Evolutionary conservation across 2,888 invertebrate species (phyloP), one percentile per base, ranked within the genome.

Genomic region (Bimastos eiseni): DNA sequence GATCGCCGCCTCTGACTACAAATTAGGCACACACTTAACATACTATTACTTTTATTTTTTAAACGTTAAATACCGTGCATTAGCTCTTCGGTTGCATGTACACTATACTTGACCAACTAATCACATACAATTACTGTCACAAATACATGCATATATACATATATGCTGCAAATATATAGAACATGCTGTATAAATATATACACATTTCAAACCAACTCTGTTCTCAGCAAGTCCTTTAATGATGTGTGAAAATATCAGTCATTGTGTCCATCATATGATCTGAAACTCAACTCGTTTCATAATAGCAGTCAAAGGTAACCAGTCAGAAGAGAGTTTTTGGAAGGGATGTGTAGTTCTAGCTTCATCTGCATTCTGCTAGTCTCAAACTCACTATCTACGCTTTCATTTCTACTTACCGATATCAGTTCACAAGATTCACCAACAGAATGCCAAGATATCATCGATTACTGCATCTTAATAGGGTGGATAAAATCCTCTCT

Each of bases 391-490:
- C 70, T 13, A 70, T 70, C 70, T 70, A 70, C 11, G 6, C 70
- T 70, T 70, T n/a, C n/a, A 70, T 8, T 11, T 30, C 30, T 70
- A 70, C 70, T 30, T 70, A 55, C 2, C 24, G 21, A 70, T n/a
- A 49, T 70, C 11, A n/a, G n/a, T 70, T 70, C 70, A 30, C 70
- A 70, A 70, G 70, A 70, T 70, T 70, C n/a, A 70, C n/a, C 30
- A 70, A 70, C 30, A 30, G n/a, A 70, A 70, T 30, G 70, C 70
- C 70, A 70, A 70, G 30, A 70, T n/a, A 70, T n/a, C 70, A 70
- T n/a, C n/a, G 17, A n/a, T 70, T 70, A 21, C 49, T 49, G 49
- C n/a, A 90, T 86, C 41, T 88, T 86, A 86, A 37, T 34, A 86
- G 6, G 86, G 86, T 19, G 86, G 86, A 86, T 86, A 86, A 86